Percentiles rank a stretch among this genome's conserved stretches.
Evolutionary conservation across 1,140 invertebrate genomes (phyloP).

Genomic region (Aphelenchoides avenae): DNA sequence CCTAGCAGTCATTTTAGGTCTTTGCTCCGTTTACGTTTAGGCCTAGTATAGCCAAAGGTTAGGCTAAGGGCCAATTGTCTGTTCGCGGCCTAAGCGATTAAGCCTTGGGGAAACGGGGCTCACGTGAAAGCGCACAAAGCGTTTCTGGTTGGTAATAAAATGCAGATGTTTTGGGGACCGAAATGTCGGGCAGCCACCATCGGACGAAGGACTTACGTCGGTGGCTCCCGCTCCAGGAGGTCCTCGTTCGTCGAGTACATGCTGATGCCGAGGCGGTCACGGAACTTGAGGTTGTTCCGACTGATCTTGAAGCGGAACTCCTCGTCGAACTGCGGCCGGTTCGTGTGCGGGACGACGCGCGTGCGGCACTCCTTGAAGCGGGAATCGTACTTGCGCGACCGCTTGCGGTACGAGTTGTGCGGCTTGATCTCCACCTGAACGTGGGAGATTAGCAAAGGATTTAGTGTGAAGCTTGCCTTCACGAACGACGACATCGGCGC

Average conservation of each 20-base stretch:
- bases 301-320: conserved; percentile 16
- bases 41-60: too few species aligned
- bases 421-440: conserved; percentile 20
- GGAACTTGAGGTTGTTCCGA: conserved; percentile 11
- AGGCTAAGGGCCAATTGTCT: too few species aligned
- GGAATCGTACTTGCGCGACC: conserved; percentile 23
- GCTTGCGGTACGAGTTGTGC: conserved; percentile 14
- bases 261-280: conserved; percentile 28
- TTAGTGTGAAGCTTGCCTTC: not conserved
- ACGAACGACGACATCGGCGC: conserved; percentile 24
- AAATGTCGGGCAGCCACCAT: too few species aligned
- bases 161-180: too few species aligned
- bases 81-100: too few species aligned
- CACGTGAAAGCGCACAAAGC: too few species aligned
- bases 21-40: too few species aligned
- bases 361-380: conserved; percentile 1
- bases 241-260: conserved; percentile 1
- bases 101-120: too few species aligned
- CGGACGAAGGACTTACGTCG: conserved; percentile 17
- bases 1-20: too few species aligned
- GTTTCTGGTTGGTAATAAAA: conserved; percentile 10
- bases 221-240: conserved; percentile 1
- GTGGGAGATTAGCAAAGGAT: not conserved
- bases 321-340: conserved; percentile 30
- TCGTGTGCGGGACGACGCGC: conserved; percentile 17